phyloP scores from a whole-genome alignment of 2,797 vertebrate genomes.

The Aselliscus stoliczkanus region DNA sequence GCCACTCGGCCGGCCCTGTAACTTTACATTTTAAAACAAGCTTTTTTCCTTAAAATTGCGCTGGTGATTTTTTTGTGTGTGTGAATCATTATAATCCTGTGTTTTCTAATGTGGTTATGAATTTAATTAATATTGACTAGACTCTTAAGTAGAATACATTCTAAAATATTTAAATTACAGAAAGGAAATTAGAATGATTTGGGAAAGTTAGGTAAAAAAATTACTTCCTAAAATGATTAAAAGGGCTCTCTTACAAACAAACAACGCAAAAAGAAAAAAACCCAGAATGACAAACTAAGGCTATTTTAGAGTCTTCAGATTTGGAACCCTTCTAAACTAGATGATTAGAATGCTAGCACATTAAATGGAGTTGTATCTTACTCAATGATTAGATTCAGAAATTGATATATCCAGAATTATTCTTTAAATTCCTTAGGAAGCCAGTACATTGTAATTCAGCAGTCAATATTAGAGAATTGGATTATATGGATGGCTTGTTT shows the following conservation, averaged over 20 bases:
- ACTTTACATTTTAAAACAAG: not conserved
- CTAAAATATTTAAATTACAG: slow-evolving; percentile 17
- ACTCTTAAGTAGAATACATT: not conserved
- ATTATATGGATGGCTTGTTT: not conserved
- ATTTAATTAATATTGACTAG: not conserved
- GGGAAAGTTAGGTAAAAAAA: not conserved
- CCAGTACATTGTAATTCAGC: not conserved
- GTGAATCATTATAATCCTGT: not conserved
- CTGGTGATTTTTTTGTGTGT: not conserved
- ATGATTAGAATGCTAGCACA: not conserved
- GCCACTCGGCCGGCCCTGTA: too few relatives aligned
- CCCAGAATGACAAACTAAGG: not conserved
- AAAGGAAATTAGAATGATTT: slow-evolving; percentile 27
- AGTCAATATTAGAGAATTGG: not conserved
- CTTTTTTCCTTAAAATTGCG: not conserved
- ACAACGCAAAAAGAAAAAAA: not conserved
- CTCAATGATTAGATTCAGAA: not conserved
- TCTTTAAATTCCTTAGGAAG: not conserved
- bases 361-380: not conserved
- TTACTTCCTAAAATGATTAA: not conserved
- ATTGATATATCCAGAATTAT: not conserved
- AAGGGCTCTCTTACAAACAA: not conserved
- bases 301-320: not conserved
- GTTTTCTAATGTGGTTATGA: not conserved
- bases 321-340: not conserved